phyloP scores from a whole-genome alignment of 2,797 vertebrate genomes.

The Spatula clypeata region DNA sequence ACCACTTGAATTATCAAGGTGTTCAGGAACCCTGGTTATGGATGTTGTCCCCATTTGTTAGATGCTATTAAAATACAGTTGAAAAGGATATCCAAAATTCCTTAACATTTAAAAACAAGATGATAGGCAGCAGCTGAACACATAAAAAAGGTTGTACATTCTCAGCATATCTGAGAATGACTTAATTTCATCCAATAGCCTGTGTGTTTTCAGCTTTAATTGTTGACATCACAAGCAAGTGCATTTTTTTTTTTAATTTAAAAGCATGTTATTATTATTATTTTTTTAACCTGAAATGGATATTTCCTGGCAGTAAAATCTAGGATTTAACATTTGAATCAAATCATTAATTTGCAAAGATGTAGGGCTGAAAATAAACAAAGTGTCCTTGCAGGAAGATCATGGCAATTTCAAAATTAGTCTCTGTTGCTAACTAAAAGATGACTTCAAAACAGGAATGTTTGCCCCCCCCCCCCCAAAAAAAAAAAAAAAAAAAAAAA shows the following conservation, averaged over 20 bases:
- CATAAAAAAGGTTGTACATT: neutral
- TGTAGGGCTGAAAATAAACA: neutral
- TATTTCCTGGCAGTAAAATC: neutral
- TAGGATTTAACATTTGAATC: neutral
- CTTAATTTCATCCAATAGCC: neutral
- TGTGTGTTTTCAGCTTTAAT: neutral
- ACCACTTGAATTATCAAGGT: neutral
- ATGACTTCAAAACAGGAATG: neutral
- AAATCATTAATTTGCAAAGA: neutral
- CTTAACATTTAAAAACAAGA: neutral
- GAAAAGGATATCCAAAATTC: neutral
- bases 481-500: neutral
- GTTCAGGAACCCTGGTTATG: accelerated
- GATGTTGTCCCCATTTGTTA: too few relatives aligned
- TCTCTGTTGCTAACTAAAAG: neutral
- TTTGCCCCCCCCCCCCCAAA: neutral
- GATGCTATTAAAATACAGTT: neutral
- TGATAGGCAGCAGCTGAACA: neutral
- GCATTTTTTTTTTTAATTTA: neutral
- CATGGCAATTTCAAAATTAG: neutral
- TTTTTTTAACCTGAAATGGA: neutral
- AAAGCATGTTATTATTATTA: neutral
- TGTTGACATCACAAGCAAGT: neutral
- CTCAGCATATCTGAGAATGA: neutral
- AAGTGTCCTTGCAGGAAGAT: neutral